Evolutionary conservation across 2,113 vertebrate species (phyloP).

Genomic region (Myotis davidii): DNA sequence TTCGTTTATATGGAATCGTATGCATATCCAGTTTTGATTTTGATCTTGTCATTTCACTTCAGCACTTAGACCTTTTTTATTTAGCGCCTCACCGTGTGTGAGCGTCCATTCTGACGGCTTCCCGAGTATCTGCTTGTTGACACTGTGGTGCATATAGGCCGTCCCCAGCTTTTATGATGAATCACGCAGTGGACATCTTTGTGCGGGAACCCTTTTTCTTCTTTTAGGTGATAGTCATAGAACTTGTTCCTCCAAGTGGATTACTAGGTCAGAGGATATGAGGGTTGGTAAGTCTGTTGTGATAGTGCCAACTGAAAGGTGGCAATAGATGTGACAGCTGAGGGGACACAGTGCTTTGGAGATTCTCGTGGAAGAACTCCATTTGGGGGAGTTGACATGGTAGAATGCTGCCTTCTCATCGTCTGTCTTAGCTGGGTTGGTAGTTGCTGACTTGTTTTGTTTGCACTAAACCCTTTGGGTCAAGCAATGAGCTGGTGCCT

Average conservation of each 20-base stretch:
- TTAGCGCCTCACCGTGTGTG: not conserved
- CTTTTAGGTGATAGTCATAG: not conserved
- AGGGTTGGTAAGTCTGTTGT: not conserved
- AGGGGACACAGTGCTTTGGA: not conserved
- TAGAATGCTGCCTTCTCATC: not conserved
- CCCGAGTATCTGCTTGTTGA: not conserved
- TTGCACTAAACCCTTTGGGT: not conserved
- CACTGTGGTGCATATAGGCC: not conserved
- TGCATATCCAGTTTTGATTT: not conserved
- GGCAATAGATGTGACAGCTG: not conserved
- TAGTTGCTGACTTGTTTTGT: not conserved
- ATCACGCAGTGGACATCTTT: not conserved
- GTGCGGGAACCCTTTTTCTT: not conserved
- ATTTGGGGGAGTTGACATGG: not conserved
- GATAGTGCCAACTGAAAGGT: not conserved
- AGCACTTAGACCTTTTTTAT: not conserved
- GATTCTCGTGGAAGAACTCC: not conserved
- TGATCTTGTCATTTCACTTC: not conserved
- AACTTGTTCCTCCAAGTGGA: not conserved
- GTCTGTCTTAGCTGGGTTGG: not conserved
- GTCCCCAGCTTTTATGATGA: not conserved
- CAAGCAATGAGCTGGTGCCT: not conserved
- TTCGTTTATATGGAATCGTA: not conserved
- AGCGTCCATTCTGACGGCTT: not conserved
- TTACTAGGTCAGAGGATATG: not conserved